Evolutionary conservation across 2,888 invertebrate species (phyloP).

Genomic region (Trichacis sp.): DNA sequence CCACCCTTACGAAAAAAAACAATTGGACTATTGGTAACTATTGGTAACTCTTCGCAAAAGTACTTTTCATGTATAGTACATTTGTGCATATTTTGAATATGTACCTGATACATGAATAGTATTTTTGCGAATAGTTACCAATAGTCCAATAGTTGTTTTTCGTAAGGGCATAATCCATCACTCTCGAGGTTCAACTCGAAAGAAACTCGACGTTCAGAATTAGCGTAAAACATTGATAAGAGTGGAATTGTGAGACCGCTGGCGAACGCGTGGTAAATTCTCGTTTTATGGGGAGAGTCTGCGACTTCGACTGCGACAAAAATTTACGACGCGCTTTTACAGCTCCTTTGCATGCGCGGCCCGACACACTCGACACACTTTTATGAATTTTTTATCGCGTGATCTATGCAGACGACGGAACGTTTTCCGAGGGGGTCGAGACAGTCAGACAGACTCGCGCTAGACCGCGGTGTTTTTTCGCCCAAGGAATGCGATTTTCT

Average conservation of each 20-base stretch:
- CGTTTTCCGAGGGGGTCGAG: not conserved
- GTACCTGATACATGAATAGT: too few relatives aligned
- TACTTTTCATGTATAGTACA: too few relatives aligned
- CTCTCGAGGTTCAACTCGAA: too few relatives aligned
- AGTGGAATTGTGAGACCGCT: slow-evolving; percentile 21
- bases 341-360: slow-evolving; percentile 28
- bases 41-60: too few relatives aligned
- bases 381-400: slow-evolving; percentile 31
- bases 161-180: too few relatives aligned
- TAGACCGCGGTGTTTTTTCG: slow-evolving; percentile 4
- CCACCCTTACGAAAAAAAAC: too few relatives aligned
- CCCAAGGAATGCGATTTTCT: not conserved
- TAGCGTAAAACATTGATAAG: not conserved
- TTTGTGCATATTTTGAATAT: too few relatives aligned
- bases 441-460: slow-evolving; percentile 4
- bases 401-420: slow-evolving; percentile 10
- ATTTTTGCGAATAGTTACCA: too few relatives aligned
- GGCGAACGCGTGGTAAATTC: slow-evolving; percentile 21
- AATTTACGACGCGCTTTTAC: slow-evolving; percentile 30
- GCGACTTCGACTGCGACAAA: slow-evolving; percentile 12
- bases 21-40: too few relatives aligned
- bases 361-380: slow-evolving; percentile 33
- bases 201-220: too few relatives aligned
- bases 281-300: slow-evolving; percentile 5
- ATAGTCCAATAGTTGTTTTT: too few relatives aligned